Percentiles rank a stretch among this genome's conserved stretches.
Evolutionary conservation across 2,888 invertebrate species (phyloP).

Genomic region (Gastracanthus pulcherrimus): DNA sequence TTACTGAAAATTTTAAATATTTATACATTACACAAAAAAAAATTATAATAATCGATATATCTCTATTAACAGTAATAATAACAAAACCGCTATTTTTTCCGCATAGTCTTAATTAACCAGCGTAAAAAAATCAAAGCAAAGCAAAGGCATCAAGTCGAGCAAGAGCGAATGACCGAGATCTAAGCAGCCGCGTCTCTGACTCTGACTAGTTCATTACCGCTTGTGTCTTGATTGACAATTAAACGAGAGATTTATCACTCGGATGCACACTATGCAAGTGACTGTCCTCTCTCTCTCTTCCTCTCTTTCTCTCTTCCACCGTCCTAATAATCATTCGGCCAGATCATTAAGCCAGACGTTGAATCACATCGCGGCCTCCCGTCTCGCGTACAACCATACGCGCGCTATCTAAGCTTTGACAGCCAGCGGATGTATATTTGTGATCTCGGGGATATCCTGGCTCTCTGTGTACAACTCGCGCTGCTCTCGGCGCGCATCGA

Average conservation of each 20-base stretch:
- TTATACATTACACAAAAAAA: too few relatives aligned
- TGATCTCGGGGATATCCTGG: slow-evolving; percentile 1
- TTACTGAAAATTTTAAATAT: too few relatives aligned
- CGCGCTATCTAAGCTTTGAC: too few relatives aligned
- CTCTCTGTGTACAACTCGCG: not conserved
- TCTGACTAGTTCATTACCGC: slow-evolving; percentile 37
- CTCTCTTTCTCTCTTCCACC: too few relatives aligned
- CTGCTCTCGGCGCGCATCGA: not conserved
- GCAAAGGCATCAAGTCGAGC: not conserved
- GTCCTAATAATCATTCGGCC: slow-evolving; percentile 29
- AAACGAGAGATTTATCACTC: slow-evolving; percentile 48
- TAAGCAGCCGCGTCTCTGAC: slow-evolving; percentile 1
- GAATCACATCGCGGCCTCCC: not conserved
- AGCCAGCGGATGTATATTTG: not conserved
- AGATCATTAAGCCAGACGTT: slow-evolving; percentile 39
- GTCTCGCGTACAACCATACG: too few relatives aligned
- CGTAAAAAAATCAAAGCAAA: not conserved
- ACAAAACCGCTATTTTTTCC: not conserved
- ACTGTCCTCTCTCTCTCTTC: too few relatives aligned
- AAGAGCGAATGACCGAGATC: slow-evolving; percentile 30
- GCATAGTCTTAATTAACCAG: not conserved
- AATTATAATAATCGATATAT: not conserved
- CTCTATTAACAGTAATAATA: not conserved
- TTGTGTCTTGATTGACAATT: slow-evolving; percentile 48
- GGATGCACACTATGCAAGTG: not conserved